These are phyloP conservation scores for Ruditapes philippinarum DNA, from an alignment of 1,140 invertebrate species.

Conservation along the genomic window DNA sequence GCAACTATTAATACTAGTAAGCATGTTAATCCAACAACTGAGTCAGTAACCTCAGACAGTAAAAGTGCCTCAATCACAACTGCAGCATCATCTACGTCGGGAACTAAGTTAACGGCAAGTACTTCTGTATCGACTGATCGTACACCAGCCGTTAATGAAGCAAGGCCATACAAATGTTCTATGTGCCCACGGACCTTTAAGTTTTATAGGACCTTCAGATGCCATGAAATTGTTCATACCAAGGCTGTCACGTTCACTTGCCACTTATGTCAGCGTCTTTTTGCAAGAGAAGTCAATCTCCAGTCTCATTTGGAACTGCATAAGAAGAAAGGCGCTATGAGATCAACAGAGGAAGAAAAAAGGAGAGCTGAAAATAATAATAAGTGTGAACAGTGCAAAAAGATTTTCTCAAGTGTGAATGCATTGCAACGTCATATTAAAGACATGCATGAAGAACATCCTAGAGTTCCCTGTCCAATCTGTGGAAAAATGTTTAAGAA, in stretches of 20 bases:
- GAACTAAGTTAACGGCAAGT: neutral
- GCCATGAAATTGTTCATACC: constrained; percentile 56
- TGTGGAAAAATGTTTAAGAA: constrained; percentile 31
- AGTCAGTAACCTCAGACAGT: neutral
- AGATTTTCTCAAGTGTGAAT: neutral
- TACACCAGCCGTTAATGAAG: constrained; percentile 1
- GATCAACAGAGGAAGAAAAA: neutral
- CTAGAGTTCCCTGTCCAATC: constrained; percentile 17
- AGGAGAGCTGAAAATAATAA: neutral
- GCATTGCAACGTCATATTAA: neutral
- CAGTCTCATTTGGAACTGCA: constrained; percentile 46
- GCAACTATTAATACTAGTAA: constrained; percentile 51
- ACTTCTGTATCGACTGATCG: neutral
- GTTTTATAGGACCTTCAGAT: constrained; percentile 54
- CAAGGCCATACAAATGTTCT: constrained; percentile 52
- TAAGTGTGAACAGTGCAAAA: neutral
- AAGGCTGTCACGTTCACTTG: constrained; percentile 52
- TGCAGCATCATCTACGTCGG: neutral
- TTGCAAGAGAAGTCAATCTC: constrained; percentile 52
- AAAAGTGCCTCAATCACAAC: neutral
- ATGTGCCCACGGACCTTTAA: constrained; percentile 58
- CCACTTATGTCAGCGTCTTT: constrained; percentile 46
- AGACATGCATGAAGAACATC: neutral
- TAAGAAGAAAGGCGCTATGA: constrained; percentile 33
- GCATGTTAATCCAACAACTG: constrained; percentile 6